A percentile compares a stretch with the other conserved stretches of the same genome.
Conservation (phyloP, 1,140 invertebrate species). For the Globodera rostochiensis region DNA sequence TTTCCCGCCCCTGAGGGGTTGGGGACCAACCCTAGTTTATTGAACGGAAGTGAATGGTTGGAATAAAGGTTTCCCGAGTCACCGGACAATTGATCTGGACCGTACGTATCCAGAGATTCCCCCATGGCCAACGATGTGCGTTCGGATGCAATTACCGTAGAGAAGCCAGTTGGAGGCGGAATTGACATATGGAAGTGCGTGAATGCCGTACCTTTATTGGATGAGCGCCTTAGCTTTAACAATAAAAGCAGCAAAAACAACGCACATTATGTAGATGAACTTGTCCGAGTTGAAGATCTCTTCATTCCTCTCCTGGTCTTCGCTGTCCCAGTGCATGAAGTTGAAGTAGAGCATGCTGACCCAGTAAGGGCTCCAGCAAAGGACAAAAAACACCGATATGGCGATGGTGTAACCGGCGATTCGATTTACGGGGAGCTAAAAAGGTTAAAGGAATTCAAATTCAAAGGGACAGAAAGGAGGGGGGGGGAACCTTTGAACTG, state of each 20-base stretch:
- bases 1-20: too few species aligned
- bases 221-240: conserved; percentile 26
- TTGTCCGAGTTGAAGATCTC: conserved; percentile 43
- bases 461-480: conserved; percentile 2
- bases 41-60: background rate
- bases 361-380: conserved; percentile 61
- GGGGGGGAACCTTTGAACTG: conserved; percentile 38
- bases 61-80: too few species aligned
- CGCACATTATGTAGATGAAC: conserved; percentile 44
- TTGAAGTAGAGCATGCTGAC: conserved; percentile 48
- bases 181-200: conserved; percentile 63
- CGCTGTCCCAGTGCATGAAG: conserved; percentile 29
- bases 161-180: conserved; percentile 62
- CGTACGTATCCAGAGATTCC: too few species aligned
- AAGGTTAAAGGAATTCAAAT: background rate
- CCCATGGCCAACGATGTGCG: too few species aligned
- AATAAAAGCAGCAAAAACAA: background rate
- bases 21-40: background rate
- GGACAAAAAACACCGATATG: conserved; percentile 60
- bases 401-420: conserved; percentile 63
- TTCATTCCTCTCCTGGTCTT: conserved; percentile 34
- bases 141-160: conserved; percentile 45
- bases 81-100: too few species aligned
- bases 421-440: conserved; percentile 55
- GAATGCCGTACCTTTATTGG: conserved; percentile 62